Percentiles rank a stretch among this genome's conserved stretches.
Evolutionary conservation across 2,888 invertebrate genomes (phyloP).

Genomic region (Melanargia galathea): DNA sequence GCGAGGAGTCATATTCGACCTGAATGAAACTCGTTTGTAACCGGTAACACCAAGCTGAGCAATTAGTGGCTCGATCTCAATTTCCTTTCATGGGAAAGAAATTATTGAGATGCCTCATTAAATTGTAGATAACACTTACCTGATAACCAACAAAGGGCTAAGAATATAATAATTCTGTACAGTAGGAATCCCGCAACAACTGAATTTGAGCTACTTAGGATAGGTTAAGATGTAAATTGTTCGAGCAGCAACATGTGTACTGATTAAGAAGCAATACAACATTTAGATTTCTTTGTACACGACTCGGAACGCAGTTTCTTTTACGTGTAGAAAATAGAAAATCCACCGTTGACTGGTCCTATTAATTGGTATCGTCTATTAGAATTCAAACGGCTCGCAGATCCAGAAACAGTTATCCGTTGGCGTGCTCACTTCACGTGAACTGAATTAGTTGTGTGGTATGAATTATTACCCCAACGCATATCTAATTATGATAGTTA

Average conservation of each 20-base stretch:
- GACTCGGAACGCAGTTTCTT: slow-evolving; percentile 75
- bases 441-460: slow-evolving; percentile 65
- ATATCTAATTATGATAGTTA: slow-evolving; percentile 48
- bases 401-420: slow-evolving; percentile 73
- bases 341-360: slow-evolving; percentile 79
- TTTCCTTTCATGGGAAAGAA: slow-evolving; percentile 55
- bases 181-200: neutral
- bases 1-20: slow-evolving; percentile 72
- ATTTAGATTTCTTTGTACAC: slow-evolving; percentile 74
- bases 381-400: slow-evolving; percentile 72
- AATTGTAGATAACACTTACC: neutral
- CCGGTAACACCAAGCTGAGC: slow-evolving; percentile 53
- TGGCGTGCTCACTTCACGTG: slow-evolving; percentile 74
- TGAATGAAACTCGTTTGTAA: slow-evolving; percentile 72
- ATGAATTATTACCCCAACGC: slow-evolving; percentile 53
- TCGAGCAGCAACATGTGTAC: neutral
- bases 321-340: slow-evolving; percentile 82
- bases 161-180: neutral
- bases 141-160: slow-evolving; percentile 3
- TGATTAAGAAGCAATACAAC: slow-evolving; percentile 37
- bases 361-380: slow-evolving; percentile 77
- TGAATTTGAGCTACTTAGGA: neutral
- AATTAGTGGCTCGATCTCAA: slow-evolving; percentile 44
- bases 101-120: slow-evolving; percentile 30
- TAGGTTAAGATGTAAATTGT: slow-evolving; percentile 9